Base-by-base conservation (phyloP, 2,888 invertebrate genomes). In the Siphlonurus alternatus region DNA sequence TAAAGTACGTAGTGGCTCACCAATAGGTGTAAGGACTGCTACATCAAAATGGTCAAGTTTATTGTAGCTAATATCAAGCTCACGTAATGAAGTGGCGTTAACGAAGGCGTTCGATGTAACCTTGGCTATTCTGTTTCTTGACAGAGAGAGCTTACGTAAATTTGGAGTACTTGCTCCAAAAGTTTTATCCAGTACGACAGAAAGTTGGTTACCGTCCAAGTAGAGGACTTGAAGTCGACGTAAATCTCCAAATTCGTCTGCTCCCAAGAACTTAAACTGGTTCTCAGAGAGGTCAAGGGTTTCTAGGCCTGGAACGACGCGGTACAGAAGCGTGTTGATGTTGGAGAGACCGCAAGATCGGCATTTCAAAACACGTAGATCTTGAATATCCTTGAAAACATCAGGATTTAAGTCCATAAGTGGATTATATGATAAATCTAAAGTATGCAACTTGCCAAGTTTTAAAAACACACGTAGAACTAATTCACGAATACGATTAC, bases 201-300 rank as follows among this genome's bases (percentile, higher is more conserved):
- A 86, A 69, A 90, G 74, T 73, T 86, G 84, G 77, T 90, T 90
- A 22, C 89, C 88, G 70, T 89, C 88, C 67, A 90, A 76, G 69
- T 80, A 80, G 60, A 88, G 76, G 69, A 77, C 81, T 71, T 79
- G 82, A 51, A 89, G 75, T 66, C 82, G 81, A 70, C 81, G 83
- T 61, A 88, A 78, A 72, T 85, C 85, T 69, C 80, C 79, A 73
- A 86, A 88, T 73, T 88, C 87, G 71, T 87, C 87, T 61, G 83
- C 79, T 68, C 84, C 83, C 63, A 88, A 76, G 74, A 85, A 88
- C 75, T 87, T 87, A 73, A 89, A 85, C 65, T 81, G 81, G 76
- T 90, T 90, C 72, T 87, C 81, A 56, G 89, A 88, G 70, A 90
- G 77, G 76, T 90, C 89, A 70, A 90, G 76, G 73, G 86, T 84